Percentiles rank a stretch among this genome's conserved stretches.
These are phyloP conservation scores for Melolontha melolontha DNA, from an alignment of 2,888 invertebrate species.

Conservation along the genomic window DNA sequence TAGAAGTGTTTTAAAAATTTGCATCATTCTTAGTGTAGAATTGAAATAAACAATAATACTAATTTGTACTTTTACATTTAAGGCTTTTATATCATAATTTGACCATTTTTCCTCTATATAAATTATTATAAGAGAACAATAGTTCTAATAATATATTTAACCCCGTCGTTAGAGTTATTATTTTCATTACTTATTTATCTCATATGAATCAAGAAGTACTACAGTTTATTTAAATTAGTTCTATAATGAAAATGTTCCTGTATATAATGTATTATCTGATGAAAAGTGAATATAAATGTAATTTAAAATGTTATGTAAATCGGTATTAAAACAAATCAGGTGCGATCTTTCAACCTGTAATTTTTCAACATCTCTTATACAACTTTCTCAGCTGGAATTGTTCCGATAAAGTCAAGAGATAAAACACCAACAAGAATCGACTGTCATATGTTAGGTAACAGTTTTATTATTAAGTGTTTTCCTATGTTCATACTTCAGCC, in stretches of 20 bases:
- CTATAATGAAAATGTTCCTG: not conserved
- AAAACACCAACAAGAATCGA: constrained; percentile 30
- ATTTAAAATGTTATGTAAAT: constrained; percentile 39
- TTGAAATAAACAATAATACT: no score
- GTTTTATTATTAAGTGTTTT: constrained; percentile 38
- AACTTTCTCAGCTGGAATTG: constrained; percentile 38
- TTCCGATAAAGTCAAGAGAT: constrained; percentile 33
- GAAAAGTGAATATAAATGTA: constrained; percentile 20
- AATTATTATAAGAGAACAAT: no score
- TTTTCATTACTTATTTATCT: not conserved
- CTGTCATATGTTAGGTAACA: constrained; percentile 36
- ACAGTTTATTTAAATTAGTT: not conserved
- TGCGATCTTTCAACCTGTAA: constrained; percentile 41
- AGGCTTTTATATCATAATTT: no score
- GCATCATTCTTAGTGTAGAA: no score
- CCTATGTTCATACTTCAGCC: constrained; percentile 5
- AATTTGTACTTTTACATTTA: no score
- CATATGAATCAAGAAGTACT: not conserved
- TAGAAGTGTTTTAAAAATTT: no score
- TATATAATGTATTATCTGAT: constrained; percentile 14
- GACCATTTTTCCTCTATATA: no score
- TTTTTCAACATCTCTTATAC: constrained; percentile 33
- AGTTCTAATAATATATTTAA: no score
- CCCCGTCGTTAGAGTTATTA: no score
- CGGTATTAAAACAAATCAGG: constrained; percentile 37